A percentile compares a stretch with the other conserved stretches of the same genome.
Conservation (phyloP, 2,797 vertebrate species). For the Linurgus olivaceus region DNA sequence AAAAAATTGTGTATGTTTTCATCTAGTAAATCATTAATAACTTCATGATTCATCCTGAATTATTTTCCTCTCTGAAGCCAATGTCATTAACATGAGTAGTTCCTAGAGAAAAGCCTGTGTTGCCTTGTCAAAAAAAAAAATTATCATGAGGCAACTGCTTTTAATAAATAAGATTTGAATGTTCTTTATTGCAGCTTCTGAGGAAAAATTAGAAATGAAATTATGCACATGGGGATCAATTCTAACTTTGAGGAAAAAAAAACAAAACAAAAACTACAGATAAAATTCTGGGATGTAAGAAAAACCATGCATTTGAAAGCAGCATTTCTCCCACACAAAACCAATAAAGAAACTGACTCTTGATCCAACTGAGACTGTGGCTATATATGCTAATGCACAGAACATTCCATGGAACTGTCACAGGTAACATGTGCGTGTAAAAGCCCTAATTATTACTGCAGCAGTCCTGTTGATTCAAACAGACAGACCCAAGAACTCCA, state of each 20-base stretch:
- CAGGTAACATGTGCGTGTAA: not conserved
- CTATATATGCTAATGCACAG: not conserved
- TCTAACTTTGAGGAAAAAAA: not conserved
- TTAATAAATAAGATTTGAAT: constrained; percentile 54
- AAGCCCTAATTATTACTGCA: not conserved
- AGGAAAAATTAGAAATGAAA: constrained; percentile 25
- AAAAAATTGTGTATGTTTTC: not conserved
- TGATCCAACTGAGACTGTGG: not conserved
- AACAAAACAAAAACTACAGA: not conserved
- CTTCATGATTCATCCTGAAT: constrained; percentile 10
- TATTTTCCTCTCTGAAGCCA: constrained; percentile 29
- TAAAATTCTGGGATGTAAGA: not conserved
- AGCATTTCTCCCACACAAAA: constrained; percentile 2
- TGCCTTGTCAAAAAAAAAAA: not conserved
- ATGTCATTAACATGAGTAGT: constrained; percentile 8
- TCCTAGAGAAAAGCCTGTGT: not conserved
- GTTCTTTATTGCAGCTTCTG: constrained; percentile 32
- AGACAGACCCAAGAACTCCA: not conserved
- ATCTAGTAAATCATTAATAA: constrained; percentile 34
- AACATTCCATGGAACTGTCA: not conserved
- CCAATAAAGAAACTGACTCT: not conserved
- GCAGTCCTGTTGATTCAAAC: not conserved
- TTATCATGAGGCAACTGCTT: constrained; percentile 17
- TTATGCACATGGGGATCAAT: not conserved
- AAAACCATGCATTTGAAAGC: not conserved